Conservation (phyloP, 2,797 vertebrate genomes). For the Scomberomorus guttatus region DNA sequence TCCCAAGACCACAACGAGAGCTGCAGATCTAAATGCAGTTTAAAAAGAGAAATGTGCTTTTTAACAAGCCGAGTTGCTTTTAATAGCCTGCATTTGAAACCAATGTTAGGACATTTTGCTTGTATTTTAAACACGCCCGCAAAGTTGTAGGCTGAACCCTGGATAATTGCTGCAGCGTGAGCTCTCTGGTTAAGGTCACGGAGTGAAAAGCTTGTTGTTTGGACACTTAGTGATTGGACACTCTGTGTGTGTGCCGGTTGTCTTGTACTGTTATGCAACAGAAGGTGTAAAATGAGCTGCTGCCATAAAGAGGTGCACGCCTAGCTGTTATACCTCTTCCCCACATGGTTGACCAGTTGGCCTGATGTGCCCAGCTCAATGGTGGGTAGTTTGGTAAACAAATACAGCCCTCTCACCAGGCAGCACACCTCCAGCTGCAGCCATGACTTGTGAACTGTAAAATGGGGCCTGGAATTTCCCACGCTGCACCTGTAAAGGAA, state of each 20-base stretch:
- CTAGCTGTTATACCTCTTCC: slow-evolving; percentile 49
- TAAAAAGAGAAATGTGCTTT: slow-evolving; percentile 43
- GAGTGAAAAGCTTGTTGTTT: slow-evolving; percentile 61
- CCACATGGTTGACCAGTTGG: slow-evolving; percentile 63
- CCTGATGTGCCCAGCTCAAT: slow-evolving; percentile 50
- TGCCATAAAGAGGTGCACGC: slow-evolving; percentile 71
- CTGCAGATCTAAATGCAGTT: slow-evolving; percentile 37
- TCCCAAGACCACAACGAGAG: slow-evolving; percentile 31
- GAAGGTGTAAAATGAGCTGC: slow-evolving; percentile 72
- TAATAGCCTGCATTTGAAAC: slow-evolving; percentile 43
- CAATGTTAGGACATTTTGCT: slow-evolving; percentile 32
- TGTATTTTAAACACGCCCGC: slow-evolving; percentile 42
- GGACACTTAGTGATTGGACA: slow-evolving; percentile 44
- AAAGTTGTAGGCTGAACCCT: slow-evolving; percentile 37
- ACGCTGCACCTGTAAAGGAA: slow-evolving; percentile 53
- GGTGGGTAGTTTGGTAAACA: slow-evolving; percentile 63
- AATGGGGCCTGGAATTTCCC: slow-evolving; percentile 62
- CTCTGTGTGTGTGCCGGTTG: slow-evolving; percentile 23
- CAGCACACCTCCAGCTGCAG: slow-evolving; percentile 59
- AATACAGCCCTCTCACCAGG: slow-evolving; percentile 53
- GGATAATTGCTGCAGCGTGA: slow-evolving; percentile 34
- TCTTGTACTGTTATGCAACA: slow-evolving; percentile 68
- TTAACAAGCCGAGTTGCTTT: slow-evolving; percentile 45
- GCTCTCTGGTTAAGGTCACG: slow-evolving; percentile 53
- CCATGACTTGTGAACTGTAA: slow-evolving; percentile 61